Conservation (phyloP, 2,113 vertebrate species). For the Oncorhynchus masou region DNA sequence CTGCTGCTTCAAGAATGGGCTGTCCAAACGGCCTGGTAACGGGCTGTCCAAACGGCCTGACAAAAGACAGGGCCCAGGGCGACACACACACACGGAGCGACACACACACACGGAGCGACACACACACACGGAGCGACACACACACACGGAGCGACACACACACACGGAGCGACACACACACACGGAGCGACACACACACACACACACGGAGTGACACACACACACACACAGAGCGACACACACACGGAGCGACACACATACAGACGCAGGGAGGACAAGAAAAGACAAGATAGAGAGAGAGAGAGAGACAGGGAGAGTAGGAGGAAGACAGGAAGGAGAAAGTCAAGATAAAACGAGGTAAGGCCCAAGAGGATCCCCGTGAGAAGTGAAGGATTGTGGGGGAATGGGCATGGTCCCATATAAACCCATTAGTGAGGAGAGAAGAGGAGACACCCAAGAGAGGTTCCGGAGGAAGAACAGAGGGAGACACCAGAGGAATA, state of each 20-base stretch:
- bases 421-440: conserved; percentile 5
- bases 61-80: conserved; percentile 68
- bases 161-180: too few relatives aligned
- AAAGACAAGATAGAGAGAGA: conserved; percentile 22
- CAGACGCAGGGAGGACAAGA: conserved; percentile 8
- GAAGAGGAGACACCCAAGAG: conserved; percentile 13
- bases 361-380: background rate
- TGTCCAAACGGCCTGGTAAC: conserved; percentile 92
- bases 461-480: background rate
- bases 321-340: background rate
- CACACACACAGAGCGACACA: conserved; percentile 13
- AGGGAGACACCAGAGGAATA: conserved; percentile 8
- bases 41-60: conserved; percentile 97
- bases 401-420: background rate
- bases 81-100: conserved; percentile 27
- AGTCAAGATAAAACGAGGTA: background rate
- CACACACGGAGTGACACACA: background rate
- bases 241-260: conserved; percentile 4
- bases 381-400: conserved; percentile 13
- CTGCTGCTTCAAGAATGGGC: conserved; percentile 97
- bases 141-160: conserved; percentile 8
- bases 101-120: background rate
- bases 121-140: background rate
- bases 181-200: background rate
- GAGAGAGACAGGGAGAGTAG: conserved; percentile 1